Evolutionary conservation across 2,113 vertebrate genomes (phyloP), one percentile per base, ranked within the genome.

Genomic region (Pionites leucogaster): DNA sequence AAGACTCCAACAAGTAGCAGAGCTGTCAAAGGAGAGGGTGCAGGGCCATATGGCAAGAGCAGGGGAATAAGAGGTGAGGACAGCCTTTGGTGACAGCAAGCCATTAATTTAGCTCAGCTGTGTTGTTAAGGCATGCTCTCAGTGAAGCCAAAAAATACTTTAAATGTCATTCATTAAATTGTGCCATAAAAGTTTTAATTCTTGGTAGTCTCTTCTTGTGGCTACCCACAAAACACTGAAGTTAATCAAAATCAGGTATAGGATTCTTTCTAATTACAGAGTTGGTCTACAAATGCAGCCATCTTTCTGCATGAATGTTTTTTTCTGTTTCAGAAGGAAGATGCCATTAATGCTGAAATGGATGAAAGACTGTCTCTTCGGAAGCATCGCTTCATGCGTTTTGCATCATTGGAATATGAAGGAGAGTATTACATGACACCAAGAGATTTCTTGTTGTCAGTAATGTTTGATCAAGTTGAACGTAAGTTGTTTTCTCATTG

Each of bases 401-500:
- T 99, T 88, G 99, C 99, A 17, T 99, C 99, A 0, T 33, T 99
- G 94, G 93, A 98, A 41, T 98, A 99, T 60, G 98, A 99, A 20
- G 96, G 98, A 55, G 99, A 99, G 86, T 96, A 98, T 91, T 99
- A 99, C 94, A 99, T 99, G 99, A 99, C 99, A 50, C 99, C 99
- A 5, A 98, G 99, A 91, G 99, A 99, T 97, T 99, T 99, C 97
- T 98, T 99, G 57, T 99, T 98, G 93, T 99, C 99, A 20, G 98
- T 99, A 15, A 98, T 99, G 98, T 98, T 99, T 95, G 99, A 99
- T 90, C 97, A 98, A 18, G 97, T 99, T 11, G 98, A 99, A 88
- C 98, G 99, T 99, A 98, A 99, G 99, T 98, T 75, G 11, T 69
- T 84, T 93, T 68, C 55, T 82, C 23, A 7, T 95, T 18, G 15